phyloP scores from a whole-genome alignment of 2,113 vertebrate species.

The Psilopsiagon aurifrons region DNA sequence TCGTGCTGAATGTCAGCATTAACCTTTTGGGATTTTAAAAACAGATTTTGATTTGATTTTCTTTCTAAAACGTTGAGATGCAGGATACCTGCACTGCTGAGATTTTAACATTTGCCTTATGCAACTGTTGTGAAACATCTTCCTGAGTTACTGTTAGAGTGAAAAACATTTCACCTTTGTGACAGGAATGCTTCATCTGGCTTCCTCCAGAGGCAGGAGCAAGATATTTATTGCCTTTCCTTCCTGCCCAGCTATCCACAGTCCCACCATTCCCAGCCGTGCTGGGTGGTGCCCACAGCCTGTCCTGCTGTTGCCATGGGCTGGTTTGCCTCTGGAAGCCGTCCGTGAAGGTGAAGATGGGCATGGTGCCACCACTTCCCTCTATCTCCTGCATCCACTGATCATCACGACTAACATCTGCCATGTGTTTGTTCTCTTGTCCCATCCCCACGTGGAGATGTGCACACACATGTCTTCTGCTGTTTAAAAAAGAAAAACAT shows the following conservation, averaged over 20 bases:
- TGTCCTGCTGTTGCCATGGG: background rate
- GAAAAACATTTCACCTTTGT: background rate
- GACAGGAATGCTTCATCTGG: slow-evolving; percentile 16
- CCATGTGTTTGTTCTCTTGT: background rate
- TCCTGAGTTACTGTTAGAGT: background rate
- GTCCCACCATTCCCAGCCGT: background rate
- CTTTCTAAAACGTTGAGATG: background rate
- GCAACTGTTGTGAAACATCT: background rate
- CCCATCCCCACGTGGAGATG: accelerated
- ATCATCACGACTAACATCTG: background rate
- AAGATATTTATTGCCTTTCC: slow-evolving; percentile 41
- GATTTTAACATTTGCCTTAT: background rate
- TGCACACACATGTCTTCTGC: background rate
- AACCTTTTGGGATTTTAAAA: background rate
- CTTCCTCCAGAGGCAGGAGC: background rate
- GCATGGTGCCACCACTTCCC: background rate
- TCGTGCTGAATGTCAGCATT: background rate
- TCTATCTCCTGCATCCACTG: background rate
- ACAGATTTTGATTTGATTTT: no score
- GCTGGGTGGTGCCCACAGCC: background rate
- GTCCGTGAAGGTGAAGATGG: accelerated
- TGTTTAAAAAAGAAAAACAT: background rate
- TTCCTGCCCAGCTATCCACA: slow-evolving; percentile 6
- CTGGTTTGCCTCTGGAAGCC: background rate
- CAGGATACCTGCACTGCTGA: background rate